Evolutionary conservation across 2,797 vertebrate species (phyloP), one percentile per base, ranked within the genome.

Genomic region (Alosa sapidissima): DNA sequence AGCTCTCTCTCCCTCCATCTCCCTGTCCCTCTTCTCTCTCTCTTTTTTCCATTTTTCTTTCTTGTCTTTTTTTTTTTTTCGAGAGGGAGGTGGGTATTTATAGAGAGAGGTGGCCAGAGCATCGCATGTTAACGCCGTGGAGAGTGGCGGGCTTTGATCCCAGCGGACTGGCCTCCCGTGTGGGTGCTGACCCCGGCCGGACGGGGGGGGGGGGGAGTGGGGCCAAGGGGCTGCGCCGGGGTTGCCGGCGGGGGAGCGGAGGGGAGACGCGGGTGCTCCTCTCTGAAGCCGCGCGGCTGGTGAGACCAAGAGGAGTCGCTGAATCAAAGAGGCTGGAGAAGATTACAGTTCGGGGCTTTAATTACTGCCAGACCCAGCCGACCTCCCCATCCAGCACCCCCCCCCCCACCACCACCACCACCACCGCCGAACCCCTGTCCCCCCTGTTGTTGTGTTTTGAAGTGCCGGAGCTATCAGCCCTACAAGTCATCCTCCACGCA

Each of bases 21-120:
- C 65, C 36, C 36, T 6, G 2, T 13, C 55, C 21, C 5, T 60
- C 19, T 78, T 1, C 41, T 78, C 41, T 54, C 60, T 16, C 16
- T 54, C 47, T 47, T 72, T 33, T 41, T 36, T 83, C 62, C 33
- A 28, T 24, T 58, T 55, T 19, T 82, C 51, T 9, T 78, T 45
- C n/a, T 9, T 45, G 33, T 54, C 24, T 82, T 78, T 8, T 10
- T 41, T 41, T 41, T 75, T 28, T 81, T 2, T 81, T 89, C 93
- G 97, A 97, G 52, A 54, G 52, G 19, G 96, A 96, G 93, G 96
- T 93, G 96, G 94, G 94, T 98, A 97, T 98, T 99, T 98, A 97
- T 96, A 96, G 96, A 96, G 96, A 96, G 95, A 95, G 91, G 88
- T 91, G 94, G 94, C 95, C 96, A 96, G 97, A 96, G 91, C 96